A percentile compares a stretch with the other conserved stretches of the same genome.
These are phyloP conservation scores for Mycteria americana DNA, from an alignment of 2,797 vertebrate genomes.

Conservation along the genomic window DNA sequence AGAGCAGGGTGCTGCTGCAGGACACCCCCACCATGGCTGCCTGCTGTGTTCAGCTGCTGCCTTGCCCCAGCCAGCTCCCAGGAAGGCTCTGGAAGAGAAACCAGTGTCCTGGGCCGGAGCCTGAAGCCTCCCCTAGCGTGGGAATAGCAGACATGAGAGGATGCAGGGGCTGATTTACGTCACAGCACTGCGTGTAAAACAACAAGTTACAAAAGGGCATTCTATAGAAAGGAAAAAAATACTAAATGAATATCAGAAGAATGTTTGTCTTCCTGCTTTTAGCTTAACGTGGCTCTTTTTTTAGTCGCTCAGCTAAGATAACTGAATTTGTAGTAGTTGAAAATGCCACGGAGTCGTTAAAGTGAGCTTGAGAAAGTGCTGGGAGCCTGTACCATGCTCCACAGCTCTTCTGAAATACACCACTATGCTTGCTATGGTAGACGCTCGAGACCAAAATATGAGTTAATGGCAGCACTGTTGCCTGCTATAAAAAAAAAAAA, in stretches of 20 bases:
- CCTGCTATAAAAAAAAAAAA: not conserved
- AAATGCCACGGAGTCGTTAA: slow-evolving; percentile 1
- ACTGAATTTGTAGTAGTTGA: not conserved
- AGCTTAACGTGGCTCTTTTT: not conserved
- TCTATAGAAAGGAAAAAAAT: slow-evolving; percentile 54
- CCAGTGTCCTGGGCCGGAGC: not conserved
- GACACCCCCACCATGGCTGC: rapidly evolving
- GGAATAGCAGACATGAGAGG: slow-evolving; percentile 35
- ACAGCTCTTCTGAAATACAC: not conserved
- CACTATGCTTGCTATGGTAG: not conserved
- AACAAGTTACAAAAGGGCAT: slow-evolving; percentile 50
- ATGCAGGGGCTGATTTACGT: slow-evolving; percentile 59
- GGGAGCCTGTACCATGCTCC: not conserved
- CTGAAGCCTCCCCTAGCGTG: slow-evolving; percentile 23
- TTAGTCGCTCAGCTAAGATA: not conserved
- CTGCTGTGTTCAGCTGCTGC: not conserved
- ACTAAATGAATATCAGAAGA: not conserved
- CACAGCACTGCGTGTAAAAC: not conserved
- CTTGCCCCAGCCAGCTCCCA: not conserved
- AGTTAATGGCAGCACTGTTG: not conserved
- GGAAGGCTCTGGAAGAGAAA: not conserved
- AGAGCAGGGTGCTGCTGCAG: not conserved
- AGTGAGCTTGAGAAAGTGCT: slow-evolving; percentile 22
- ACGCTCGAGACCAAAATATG: not conserved
- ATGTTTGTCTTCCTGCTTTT: slow-evolving; percentile 63